phyloP scores from a whole-genome alignment of 2,797 vertebrate genomes.

The Mus minutoides region DNA sequence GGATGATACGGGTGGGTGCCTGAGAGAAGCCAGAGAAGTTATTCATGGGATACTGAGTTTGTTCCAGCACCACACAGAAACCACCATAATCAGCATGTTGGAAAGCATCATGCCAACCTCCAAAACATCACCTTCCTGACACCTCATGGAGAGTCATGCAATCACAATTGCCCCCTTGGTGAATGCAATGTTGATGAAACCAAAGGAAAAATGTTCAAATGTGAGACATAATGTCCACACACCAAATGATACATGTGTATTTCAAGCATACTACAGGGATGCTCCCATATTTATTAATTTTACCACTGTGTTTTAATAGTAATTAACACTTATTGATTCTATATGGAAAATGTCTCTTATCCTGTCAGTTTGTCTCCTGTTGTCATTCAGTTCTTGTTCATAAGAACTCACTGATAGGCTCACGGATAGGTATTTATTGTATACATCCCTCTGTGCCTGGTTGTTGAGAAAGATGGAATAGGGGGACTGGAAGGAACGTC shows the following conservation, averaged over 20 bases:
- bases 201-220: accelerated
- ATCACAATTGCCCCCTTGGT: not conserved
- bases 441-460: not conserved
- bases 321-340: not conserved
- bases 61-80: not conserved
- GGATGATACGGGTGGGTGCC: no score
- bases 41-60: not conserved
- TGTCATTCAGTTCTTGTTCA: not conserved
- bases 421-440: not conserved
- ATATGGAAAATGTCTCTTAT: not conserved
- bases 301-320: not conserved
- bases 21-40: not conserved
- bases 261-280: not conserved
- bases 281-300: not conserved
- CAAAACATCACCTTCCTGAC: not conserved
- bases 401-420: not conserved
- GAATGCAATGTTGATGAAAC: not conserved
- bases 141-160: not conserved
- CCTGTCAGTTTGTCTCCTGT: not conserved
- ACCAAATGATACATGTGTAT: not conserved
- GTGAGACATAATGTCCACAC: not conserved
- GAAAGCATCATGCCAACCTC: not conserved
- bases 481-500: accelerated
- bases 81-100: not conserved
- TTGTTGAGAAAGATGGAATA: not conserved